Conservation (phyloP, 1,140 invertebrate species). For the Brachionus rubens region DNA sequence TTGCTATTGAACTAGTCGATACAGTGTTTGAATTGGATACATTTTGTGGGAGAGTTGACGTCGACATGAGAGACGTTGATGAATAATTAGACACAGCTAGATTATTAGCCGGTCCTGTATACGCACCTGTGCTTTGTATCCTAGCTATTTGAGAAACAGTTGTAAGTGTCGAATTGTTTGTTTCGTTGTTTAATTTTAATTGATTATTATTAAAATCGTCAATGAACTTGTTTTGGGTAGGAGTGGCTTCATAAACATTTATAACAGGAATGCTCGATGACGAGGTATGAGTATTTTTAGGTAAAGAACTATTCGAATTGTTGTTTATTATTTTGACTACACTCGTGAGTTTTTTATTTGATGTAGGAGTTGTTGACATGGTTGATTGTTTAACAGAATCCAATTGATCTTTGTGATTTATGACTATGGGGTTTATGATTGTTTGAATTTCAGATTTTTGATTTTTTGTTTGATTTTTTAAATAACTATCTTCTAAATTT, state of each 20-base stretch:
- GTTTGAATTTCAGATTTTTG: not conserved
- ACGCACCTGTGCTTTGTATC: conserved; percentile 4
- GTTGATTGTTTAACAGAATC: not conserved
- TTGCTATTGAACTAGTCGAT: conserved; percentile 29
- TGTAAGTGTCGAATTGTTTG: conserved; percentile 14
- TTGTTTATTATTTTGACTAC: conserved; percentile 41
- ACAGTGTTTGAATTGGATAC: conserved; percentile 28
- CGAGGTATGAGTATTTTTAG: not conserved
- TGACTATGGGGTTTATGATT: conserved; percentile 13
- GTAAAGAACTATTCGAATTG: not conserved
- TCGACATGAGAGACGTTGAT: not conserved
- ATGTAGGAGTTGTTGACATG: not conserved
- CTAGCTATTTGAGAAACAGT: conserved; percentile 6
- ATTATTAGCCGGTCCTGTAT: not conserved
- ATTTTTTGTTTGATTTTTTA: not conserved
- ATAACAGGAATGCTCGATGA: not conserved
- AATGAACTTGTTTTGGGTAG: not conserved
- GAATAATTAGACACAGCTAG: not conserved
- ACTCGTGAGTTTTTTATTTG: conserved; percentile 24
- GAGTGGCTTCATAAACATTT: not conserved
- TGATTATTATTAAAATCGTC: conserved; percentile 36
- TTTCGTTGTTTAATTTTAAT: not conserved
- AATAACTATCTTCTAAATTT: not conserved
- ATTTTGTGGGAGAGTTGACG: not conserved
- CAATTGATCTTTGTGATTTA: conserved; percentile 18